Evolutionary conservation across 2,113 vertebrate species (phyloP), one percentile per base, ranked within the genome.

Genomic region (Brachyistius frenatus): DNA sequence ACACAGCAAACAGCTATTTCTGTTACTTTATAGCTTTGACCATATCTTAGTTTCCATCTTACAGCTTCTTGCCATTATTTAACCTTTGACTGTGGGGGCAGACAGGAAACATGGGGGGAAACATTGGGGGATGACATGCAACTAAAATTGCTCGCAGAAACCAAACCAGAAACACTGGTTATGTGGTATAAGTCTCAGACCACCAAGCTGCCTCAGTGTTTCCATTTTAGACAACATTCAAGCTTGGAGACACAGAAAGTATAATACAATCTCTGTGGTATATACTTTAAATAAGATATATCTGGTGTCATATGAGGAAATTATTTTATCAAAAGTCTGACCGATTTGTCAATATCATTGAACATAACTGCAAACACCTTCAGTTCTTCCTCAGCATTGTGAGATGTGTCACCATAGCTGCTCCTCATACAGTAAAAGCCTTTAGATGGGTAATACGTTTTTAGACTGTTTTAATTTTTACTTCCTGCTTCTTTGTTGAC

Each of bases 401-500:
- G 7, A 72, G 35, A 52, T 15, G 23, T 55, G 47, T 62, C 53
- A 77, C 0, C 54, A 9, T 2, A 14, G 35, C 31, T 41, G 5
- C 32, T 11, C n/a, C 39, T 15, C 10, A 23, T 67, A 35, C 16
- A 62, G 8, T 39, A 54, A 14, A 49, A 50, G 1, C 2, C 13
- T 32, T 56, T 13, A 33, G 53, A n/a, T 2, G 0, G 23, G 23
- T 23, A 23, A 23, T 23, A 23, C 23, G 23, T 23, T 23, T 13
- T 13, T 3, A 47, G 30, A 49, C 7, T 31, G 14, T 35, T 57
- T 56, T 9, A 67, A 16, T 46, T 54, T 49, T 76, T 0, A 73
- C 41, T 82, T 82, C 23, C 81, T 76, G 46, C n/a, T 72, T 14
- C 5, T 39, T 15, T 54, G 37, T 23, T 57, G 10, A 67, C 32